Base-by-base conservation (phyloP, 2,888 invertebrate genomes). In the Leptinotarsa peninsularis region DNA sequence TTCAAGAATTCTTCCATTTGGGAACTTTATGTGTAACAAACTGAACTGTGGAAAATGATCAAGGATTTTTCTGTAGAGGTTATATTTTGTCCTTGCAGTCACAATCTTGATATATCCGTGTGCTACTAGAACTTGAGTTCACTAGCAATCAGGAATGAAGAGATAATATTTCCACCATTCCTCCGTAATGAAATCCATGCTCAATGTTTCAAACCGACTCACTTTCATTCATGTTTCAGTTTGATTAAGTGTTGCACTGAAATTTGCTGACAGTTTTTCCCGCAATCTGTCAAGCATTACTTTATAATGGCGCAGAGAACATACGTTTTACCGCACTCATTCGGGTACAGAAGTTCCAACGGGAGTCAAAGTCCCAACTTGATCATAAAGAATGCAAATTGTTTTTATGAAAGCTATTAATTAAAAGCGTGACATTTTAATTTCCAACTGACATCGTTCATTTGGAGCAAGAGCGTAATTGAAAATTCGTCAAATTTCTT, bases 341-440 rank as follows among this genome's bases (percentile, higher is more conserved):
- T 58, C 21, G 58, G 4, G 23, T 23, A 15, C 58, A 58, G 58
- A 23, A 58, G 23, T 23, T 58, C 23, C 58, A 58, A 58, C 58
- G 14, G 58, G 14, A 58, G 23, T 58, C 21, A 33, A 33, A 33
- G 17, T 63, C 43, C 63, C 33, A 43, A 63, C 33, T 33, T n/a
- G 27, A 63, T 63, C 63, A 33, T 63, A 71, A 75, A 75, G 67
- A 71, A 67, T 67, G 71, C 56, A 63, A 71, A 67, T 75, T 75
- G 67, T 71, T 70, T 67, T 76, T 23, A 67, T 72, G 66, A 69
- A 68, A 72, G 70, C 67, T 70, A 76, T 76, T 76, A 76, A 76
- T 76, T 76, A 76, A 50, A 67, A 72, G 56, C 56, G 67, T 77
- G 74, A 69, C 77, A 77, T 66, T 77, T 75, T 73, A 73, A 75